A percentile compares a stretch with the other conserved stretches of the same genome.
Conservation (phyloP, 2,113 vertebrate species). For the Eulacestoma nigropectus region DNA sequence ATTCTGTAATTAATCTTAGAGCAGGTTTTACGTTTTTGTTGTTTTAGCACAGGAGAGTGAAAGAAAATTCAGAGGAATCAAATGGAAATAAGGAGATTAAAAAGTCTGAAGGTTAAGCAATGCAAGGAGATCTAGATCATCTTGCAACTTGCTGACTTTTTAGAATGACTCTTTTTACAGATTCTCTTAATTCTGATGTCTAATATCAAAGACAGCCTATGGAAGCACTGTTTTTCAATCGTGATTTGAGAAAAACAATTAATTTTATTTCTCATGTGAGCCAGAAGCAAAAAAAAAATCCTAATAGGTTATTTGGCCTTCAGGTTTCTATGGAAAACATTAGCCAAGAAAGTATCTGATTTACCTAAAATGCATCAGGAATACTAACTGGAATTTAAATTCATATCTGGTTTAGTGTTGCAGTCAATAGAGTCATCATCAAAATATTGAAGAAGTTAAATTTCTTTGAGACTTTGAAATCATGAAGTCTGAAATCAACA, state of each 20-base stretch:
- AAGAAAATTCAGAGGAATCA: slow-evolving; percentile 4
- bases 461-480: not conserved
- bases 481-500: not conserved
- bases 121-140: not conserved
- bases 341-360: not conserved
- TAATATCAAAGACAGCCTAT: not conserved
- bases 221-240: not conserved
- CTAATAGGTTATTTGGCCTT: not conserved
- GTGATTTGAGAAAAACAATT: not conserved
- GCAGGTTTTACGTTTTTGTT: not conserved
- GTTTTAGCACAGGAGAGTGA: not conserved
- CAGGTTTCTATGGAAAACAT: not conserved
- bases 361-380: not conserved
- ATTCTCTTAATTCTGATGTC: not conserved
- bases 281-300: not conserved
- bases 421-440: not conserved
- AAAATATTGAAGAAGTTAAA: not conserved
- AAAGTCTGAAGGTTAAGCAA: not conserved
- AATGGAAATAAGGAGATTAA: not conserved
- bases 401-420: not conserved
- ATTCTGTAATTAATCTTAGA: slow-evolving; percentile 4
- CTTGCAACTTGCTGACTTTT: not conserved
- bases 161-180: not conserved
- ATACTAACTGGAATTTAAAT: not conserved
- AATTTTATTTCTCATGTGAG: not conserved